phyloP scores from a whole-genome alignment of 2,888 invertebrate genomes.

The Papilio demoleus region DNA sequence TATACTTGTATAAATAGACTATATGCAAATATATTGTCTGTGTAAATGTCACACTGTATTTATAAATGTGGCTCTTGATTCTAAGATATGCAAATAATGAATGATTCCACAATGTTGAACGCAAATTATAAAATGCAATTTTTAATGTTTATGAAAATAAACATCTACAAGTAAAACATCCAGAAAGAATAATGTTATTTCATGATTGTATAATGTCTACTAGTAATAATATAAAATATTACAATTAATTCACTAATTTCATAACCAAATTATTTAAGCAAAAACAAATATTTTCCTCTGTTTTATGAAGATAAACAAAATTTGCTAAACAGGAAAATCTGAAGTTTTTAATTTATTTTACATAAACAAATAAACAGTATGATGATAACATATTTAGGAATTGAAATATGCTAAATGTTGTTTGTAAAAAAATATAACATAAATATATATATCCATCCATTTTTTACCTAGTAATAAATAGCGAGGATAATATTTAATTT shows the following conservation, averaged over 20 bases:
- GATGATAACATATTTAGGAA: background rate
- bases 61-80: constrained; percentile 1
- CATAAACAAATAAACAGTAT: background rate
- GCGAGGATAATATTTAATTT: no score
- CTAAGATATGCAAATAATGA: background rate
- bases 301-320: background rate
- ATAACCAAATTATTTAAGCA: background rate
- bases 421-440: no score
- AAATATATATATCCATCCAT: no score
- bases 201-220: no score
- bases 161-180: no score
- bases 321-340: background rate
- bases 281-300: background rate
- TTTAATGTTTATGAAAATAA: background rate
- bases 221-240: background rate
- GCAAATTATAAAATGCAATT: background rate
- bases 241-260: no score
- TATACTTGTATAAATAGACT: no score
- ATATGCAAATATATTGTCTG: no score
- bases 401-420: no score
- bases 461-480: no score
- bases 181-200: no score
- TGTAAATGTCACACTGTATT: background rate
- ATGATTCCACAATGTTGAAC: background rate
- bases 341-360: background rate